Base-by-base conservation (phyloP, 2,113 vertebrate species). In the Sprattus sprattus region DNA sequence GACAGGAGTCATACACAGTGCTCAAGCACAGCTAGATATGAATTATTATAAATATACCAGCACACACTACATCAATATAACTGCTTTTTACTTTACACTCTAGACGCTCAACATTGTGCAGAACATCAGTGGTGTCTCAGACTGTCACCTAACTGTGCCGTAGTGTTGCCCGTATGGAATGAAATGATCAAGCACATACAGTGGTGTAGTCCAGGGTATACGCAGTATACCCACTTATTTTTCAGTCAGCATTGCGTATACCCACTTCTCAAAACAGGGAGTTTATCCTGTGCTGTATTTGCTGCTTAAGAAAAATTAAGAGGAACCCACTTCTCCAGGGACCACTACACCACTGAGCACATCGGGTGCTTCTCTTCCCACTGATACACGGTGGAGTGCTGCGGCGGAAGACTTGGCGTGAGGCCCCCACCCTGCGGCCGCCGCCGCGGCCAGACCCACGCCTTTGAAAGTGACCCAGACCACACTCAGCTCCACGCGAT, bases 381-480 rank as follows among this genome's bases (percentile, higher is more conserved):
- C 52, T 20, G 13, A 57, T 39, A 28, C 39, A 20, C 15, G 44
- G 11, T 57, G n/a, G 1, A 25, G 45, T 45, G 22, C 28, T 60
- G 15, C 46, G 25, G 78, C 46, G 45, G 13, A 11, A 6, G 32
- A 39, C 71, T 71, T 86, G 83, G 84, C 67, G 83, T 82, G 85
- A 80, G 0, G 45, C 39, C n/a, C 0, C 20, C 64, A 20, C 39
- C 47, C 52, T 52, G 32, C 39, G 2, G 15, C 89, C 45, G 54
- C 89, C 45, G 54, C 86, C 88, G 54, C 86, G 84, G 87, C 88
- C 83, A 85, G 84, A 87, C 87, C 22, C n/a, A 87, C 82, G 83
- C 60, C 90, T 92, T 91, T 93, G 92, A 92, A 91, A 88, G 83
- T 83, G 60, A 9, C 50, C 83, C 60, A 46, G 54, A 64, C 52